Conservation (phyloP, 2,888 invertebrate genomes). For the Slavum lentiscoides region DNA sequence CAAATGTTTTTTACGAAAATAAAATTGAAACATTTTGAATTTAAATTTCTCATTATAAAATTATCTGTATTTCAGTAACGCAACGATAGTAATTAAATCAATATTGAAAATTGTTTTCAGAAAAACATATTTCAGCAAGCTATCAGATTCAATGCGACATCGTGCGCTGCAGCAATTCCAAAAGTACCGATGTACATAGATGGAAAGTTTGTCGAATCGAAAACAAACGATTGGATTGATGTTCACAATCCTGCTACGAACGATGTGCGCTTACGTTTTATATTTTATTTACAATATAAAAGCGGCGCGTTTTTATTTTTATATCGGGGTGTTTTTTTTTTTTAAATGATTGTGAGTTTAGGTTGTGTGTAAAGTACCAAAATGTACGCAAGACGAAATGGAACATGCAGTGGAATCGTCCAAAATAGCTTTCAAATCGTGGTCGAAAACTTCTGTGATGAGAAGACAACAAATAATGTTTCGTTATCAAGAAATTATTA, state of each 20-base stretch:
- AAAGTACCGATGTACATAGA: constrained; percentile 93
- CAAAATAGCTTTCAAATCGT: constrained; percentile 74
- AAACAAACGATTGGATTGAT: constrained; percentile 91
- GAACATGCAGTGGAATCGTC: constrained; percentile 83
- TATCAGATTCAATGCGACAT: constrained; percentile 21
- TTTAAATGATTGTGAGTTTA: constrained; percentile 51
- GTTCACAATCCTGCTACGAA: constrained; percentile 94
- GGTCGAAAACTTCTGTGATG: constrained; percentile 90
- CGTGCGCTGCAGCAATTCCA: constrained; percentile 61
- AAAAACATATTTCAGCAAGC: constrained; percentile 36
- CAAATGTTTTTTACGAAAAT: neutral
- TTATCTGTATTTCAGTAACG: neutral
- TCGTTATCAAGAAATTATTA: constrained; percentile 79
- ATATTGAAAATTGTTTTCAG: constrained; percentile 2
- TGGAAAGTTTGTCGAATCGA: constrained; percentile 84
- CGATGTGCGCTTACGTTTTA: constrained; percentile 62
- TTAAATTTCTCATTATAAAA: neutral
- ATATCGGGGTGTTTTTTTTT: neutral
- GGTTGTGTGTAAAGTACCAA: constrained; percentile 78
- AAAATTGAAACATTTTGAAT: no score
- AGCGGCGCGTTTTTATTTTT: neutral
- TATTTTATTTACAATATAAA: neutral
- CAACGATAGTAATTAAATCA: no score
- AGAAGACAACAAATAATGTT: constrained; percentile 88
- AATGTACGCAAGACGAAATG: constrained; percentile 87